Evolutionary conservation across 2,113 vertebrate genomes (phyloP), one percentile per base, ranked within the genome.

Genomic region (Crotalus horridus): DNA sequence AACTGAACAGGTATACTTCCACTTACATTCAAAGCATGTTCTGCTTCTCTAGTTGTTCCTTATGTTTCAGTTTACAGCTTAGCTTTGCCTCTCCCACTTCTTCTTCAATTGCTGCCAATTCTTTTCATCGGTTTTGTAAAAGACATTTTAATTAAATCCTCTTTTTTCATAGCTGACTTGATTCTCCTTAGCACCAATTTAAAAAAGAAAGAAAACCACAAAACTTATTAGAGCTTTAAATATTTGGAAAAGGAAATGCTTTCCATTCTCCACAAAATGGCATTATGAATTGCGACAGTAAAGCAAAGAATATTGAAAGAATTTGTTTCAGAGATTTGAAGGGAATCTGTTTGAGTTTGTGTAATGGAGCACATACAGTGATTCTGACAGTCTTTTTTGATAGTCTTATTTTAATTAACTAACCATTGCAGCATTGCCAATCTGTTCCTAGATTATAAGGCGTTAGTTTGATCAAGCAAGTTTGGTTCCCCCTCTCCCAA

Each of bases 261-360:
- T 91, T 46, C 94, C 61, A 92, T 94, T 93, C 56, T 93, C 91
- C 74, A n/a, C 94, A 88, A 26, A 74, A 53, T 46, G 59, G 56
- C 89, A 90, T n/a, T 90, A 93, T 95, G 92, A 94, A 93, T 94
- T 94, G 92, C 90, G 92, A 94, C 95, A 93, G 59, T 88, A 59
- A 43, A 93, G 56, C 9, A 87, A 90, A 89, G 90, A 94, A 33
- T 92, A 55, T 86, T 93, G 94, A 88, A 95, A 96, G 92, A 90
- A 51, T 21, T 93, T 93, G 89, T 87, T 94, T 15, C 94, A 94
- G 90, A 87, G 43, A 88, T 17, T 92, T 94, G 3, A 91, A 43
- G 88, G 39, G n/a, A 88, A 92, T 5, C 74, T 89, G n/a, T 48
- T 69, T 86, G 87, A 94, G 3, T 64, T 88, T 48, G 94, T 55